A percentile compares a stretch with the other conserved stretches of the same genome.
These are phyloP conservation scores for Cossypha niveicapilla DNA, from an alignment of 2,797 vertebrate species.

Conservation along the genomic window DNA sequence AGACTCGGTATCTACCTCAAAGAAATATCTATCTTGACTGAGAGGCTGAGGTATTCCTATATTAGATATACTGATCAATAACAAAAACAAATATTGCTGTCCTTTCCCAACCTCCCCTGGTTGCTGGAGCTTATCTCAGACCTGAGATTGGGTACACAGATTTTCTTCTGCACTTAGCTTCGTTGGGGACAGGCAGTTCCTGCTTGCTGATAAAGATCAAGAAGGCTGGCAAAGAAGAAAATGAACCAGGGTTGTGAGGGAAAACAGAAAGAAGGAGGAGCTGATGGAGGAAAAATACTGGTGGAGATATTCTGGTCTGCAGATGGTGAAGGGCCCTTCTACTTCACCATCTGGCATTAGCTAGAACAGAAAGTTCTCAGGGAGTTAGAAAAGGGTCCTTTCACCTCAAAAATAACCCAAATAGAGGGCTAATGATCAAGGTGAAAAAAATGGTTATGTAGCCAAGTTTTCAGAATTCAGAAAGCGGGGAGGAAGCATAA, in stretches of 20 bases:
- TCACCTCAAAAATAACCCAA: not conserved
- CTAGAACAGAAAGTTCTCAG: not conserved
- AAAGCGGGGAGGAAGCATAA: not conserved
- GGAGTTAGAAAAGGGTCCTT: not conserved
- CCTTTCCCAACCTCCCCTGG: not conserved
- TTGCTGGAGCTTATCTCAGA: not conserved
- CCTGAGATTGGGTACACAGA: not conserved
- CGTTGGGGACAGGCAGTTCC: not conserved
- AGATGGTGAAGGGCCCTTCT: not conserved
- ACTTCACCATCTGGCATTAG: not conserved
- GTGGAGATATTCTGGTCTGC: not conserved
- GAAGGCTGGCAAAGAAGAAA: not conserved
- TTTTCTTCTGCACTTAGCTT: not conserved
- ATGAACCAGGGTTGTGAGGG: not conserved
- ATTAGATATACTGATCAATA: slow-evolving; percentile 38
- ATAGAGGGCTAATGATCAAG: not conserved
- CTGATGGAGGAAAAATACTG: not conserved
- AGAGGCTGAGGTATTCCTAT: not conserved
- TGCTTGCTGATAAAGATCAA: not conserved
- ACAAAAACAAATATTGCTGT: slow-evolving; percentile 5
- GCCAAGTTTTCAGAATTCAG: not conserved
- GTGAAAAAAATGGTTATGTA: not conserved
- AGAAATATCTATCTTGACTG: not conserved
- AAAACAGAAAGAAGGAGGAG: not conserved
- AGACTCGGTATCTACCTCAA: not conserved